These are phyloP conservation scores for Amiota communis DNA, from an alignment of 2,888 invertebrate species.

Conservation along the genomic window DNA sequence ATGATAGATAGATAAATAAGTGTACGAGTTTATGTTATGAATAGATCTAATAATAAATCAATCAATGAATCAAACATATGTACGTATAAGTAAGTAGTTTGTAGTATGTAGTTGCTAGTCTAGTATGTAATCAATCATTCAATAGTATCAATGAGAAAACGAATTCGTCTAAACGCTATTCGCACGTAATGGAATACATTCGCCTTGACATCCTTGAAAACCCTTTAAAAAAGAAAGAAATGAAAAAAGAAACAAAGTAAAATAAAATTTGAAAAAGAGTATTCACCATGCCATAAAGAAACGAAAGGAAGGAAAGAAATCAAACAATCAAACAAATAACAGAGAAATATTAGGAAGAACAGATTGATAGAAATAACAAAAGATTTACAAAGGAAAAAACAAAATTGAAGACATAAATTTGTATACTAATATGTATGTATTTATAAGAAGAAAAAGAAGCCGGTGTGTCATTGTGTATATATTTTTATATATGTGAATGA, in stretches of 20 bases:
- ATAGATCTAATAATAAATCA: slow-evolving; percentile 27
- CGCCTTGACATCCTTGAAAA: slow-evolving; percentile 75
- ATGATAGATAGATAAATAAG: background rate
- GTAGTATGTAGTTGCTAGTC: no score
- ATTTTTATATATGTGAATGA: background rate
- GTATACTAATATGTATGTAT: background rate
- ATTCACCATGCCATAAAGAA: slow-evolving; percentile 4
- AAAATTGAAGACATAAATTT: background rate
- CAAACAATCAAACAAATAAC: slow-evolving; percentile 12
- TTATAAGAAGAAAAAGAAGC: no score
- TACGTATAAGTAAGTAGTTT: no score
- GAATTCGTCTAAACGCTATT: slow-evolving; percentile 74
- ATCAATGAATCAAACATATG: background rate
- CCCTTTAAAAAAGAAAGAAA: slow-evolving; percentile 72
- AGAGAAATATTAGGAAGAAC: background rate
- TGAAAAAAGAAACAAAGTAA: slow-evolving; percentile 63
- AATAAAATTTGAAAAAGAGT: slow-evolving; percentile 52
- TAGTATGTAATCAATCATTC: slow-evolving; percentile 15
- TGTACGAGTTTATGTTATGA: background rate
- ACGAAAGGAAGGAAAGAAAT: slow-evolving; percentile 7
- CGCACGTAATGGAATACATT: slow-evolving; percentile 78
- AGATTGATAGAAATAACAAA: slow-evolving; percentile 4
- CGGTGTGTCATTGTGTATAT: background rate
- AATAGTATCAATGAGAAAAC: slow-evolving; percentile 39
- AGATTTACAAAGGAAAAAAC: background rate